Evolutionary conservation across 2,888 invertebrate species (phyloP), one percentile per base, ranked within the genome.

Genomic region (Rhogogaster chlorosoma): DNA sequence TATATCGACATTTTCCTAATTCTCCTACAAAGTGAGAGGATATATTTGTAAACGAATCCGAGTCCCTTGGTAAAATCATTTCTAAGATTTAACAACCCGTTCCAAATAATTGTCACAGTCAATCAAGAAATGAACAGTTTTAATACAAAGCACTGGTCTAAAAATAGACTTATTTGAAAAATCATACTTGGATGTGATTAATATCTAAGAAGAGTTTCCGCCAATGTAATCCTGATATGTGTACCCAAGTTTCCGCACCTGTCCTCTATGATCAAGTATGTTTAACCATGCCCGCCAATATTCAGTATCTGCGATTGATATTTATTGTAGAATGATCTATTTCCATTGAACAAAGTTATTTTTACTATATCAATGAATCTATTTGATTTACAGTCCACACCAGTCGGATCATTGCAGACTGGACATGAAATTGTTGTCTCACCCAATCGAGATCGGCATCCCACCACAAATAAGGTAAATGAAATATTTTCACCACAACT

Each of bases 341-440:
- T 29, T 32, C n/a, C 26, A 42, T 49, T 45, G 53, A 75, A n/a
- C n/a, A 86, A 22, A 75, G 75, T 61, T 61, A 3, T 67, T 32
- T 83, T 38, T 29, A 53, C 71, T 84, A 73, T 86, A 64, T 42
- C 49, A 18, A 83, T 80, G 80, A 78, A 42, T 83, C 84, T 85
- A 38, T 83, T 70, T 83, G 26, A 83, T 42, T 83, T 95, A 88
- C 96, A 98, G 98, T 98, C 98, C 89, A 98, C 98, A 88, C 98
- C 98, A 87, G 98, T 98, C 92, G 98, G 98, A 92, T 98, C 98
- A 82, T 95, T 98, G 92, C 98, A 98, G 94, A 98, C 98, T 89
- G 97, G 97, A 90, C 98, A 98, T 93, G 98, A 98, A 95, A 96
- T 97, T 89, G 96, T 98, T 89, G 96, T 97, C 90, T 98, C 98